These are phyloP conservation scores for Gallinago undulata DNA, from an alignment of 2,113 vertebrate species.

Conservation along the genomic window DNA sequence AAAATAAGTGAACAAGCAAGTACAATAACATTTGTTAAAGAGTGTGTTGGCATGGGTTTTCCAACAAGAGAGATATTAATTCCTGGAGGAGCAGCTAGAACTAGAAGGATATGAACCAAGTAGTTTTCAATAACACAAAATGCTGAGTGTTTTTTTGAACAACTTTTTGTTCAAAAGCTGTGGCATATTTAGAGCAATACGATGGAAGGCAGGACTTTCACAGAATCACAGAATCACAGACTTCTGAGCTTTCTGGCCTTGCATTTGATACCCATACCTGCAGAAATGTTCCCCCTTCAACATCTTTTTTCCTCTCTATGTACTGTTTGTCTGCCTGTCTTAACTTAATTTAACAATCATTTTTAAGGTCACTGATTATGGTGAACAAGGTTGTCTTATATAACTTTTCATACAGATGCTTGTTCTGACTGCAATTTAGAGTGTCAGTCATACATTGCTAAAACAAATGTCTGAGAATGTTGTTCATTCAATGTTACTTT, in stretches of 20 bases:
- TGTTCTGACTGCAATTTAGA: not conserved
- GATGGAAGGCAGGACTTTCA: not conserved
- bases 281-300: not conserved
- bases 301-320: not conserved
- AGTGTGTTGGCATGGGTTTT: not conserved
- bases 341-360: not conserved
- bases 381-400: not conserved
- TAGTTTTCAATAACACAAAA: not conserved
- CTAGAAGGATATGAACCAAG: not conserved
- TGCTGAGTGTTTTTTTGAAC: not conserved
- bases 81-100: not conserved
- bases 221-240: too few relatives aligned
- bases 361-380: not conserved
- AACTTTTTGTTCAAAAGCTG: not conserved
- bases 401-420: not conserved
- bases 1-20: not conserved
- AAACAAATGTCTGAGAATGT: not conserved
- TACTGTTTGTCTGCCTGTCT: not conserved
- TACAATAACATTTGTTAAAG: not conserved
- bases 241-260: not conserved
- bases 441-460: not conserved
- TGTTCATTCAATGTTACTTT: not conserved
- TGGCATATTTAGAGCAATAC: not conserved
- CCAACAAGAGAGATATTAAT: not conserved
- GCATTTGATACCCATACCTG: not conserved